A percentile compares a stretch with the other conserved stretches of the same genome.
phyloP scores from a whole-genome alignment of 2,797 vertebrate genomes.

The Saxicola maurus region DNA sequence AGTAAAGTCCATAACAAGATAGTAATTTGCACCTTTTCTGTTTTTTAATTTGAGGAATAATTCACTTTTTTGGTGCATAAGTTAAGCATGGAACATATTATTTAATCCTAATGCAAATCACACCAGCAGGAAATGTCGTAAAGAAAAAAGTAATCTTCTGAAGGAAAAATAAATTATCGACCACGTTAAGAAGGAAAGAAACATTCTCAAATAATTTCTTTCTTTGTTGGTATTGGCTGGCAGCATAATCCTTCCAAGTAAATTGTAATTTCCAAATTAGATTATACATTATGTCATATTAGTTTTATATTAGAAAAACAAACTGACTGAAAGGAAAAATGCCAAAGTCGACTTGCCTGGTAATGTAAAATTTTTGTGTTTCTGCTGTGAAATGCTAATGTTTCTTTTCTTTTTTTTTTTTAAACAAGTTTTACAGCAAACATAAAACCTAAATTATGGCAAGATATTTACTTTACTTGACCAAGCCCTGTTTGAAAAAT shows the following conservation, averaged over 20 bases:
- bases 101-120: conserved; percentile 79
- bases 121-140: conserved; percentile 78
- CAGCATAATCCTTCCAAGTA: conserved; percentile 78
- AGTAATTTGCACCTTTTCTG: conserved; percentile 48
- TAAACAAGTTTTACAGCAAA: conserved; percentile 47
- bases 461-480: conserved; percentile 45
- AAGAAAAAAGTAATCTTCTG: conserved; percentile 82
- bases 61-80: conserved; percentile 26
- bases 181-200: conserved; percentile 79
- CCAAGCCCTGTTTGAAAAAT: neutral
- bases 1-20: conserved; percentile 22
- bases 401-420: neutral
- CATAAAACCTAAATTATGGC: conserved; percentile 54
- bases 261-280: conserved; percentile 87
- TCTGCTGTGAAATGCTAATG: conserved; percentile 55
- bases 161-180: conserved; percentile 85
- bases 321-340: conserved; percentile 76
- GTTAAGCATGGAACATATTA: conserved; percentile 73
- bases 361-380: conserved; percentile 58
- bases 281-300: conserved; percentile 87
- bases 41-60: conserved; percentile 34
- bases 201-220: conserved; percentile 79
- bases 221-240: conserved; percentile 83
- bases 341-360: conserved; percentile 69
- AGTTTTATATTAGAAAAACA: conserved; percentile 85